phyloP scores from a whole-genome alignment of 2,888 invertebrate species.

The Agriopis marginaria region DNA sequence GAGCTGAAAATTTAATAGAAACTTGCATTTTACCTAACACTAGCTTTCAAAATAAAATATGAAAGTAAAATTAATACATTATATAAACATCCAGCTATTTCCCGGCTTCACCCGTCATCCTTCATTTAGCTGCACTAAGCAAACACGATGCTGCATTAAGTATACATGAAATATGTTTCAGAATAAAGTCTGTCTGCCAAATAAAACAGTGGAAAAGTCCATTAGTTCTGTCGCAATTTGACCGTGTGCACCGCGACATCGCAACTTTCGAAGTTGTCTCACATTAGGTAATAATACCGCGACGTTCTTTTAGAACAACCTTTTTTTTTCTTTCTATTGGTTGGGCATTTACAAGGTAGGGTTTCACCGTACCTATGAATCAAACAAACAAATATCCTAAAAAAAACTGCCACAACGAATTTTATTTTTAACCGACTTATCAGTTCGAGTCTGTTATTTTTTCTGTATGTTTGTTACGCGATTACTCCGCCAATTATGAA shows the following conservation, averaged over 20 bases:
- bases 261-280: not conserved
- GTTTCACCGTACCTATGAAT: no score
- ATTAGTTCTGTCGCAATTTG: slow-evolving; percentile 53
- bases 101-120: not conserved
- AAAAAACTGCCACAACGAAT: no score
- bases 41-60: no score
- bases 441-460: no score
- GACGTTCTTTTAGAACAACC: not conserved
- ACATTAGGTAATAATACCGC: not conserved
- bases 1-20: no score
- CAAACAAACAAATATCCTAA: no score
- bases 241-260: slow-evolving; percentile 42
- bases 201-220: slow-evolving; percentile 40
- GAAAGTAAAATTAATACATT: no score
- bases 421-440: no score
- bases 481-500: no score
- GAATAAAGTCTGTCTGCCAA: slow-evolving; percentile 10
- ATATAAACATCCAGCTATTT: not conserved
- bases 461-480: no score
- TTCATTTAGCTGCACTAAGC: slow-evolving; percentile 7
- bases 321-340: not conserved
- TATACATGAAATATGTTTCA: slow-evolving; percentile 26
- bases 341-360: no score
- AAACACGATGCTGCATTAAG: slow-evolving; percentile 18
- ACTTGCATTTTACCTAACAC: no score